phyloP scores from a whole-genome alignment of 2,113 vertebrate genomes.

The Nycticryphes semicollaris region DNA sequence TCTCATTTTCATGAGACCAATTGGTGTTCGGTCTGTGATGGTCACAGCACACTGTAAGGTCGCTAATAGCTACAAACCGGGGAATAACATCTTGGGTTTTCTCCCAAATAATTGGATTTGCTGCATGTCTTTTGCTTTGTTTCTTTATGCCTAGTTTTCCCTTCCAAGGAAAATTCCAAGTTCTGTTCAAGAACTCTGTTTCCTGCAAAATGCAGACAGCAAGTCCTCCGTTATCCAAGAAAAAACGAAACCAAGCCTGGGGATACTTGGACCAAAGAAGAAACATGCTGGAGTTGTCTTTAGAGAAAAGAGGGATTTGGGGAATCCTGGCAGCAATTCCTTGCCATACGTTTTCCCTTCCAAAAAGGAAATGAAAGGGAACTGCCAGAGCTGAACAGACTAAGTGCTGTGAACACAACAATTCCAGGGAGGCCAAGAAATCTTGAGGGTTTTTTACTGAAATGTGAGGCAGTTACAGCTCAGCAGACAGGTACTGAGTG shows the following conservation, averaged over 20 bases:
- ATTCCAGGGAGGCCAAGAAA: neutral
- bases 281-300: neutral
- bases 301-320: constrained; percentile 15
- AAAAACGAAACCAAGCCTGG: neutral
- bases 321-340: constrained; percentile 3
- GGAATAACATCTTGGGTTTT: rapidly evolving
- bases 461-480: neutral
- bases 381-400: neutral
- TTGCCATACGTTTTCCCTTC: neutral
- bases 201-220: neutral
- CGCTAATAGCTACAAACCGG: rapidly evolving
- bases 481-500: neutral
- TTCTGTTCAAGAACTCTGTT: neutral
- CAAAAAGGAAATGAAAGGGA: constrained; percentile 30
- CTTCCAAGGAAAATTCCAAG: neutral
- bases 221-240: neutral
- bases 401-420: neutral
- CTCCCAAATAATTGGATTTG: neutral
- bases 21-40: neutral
- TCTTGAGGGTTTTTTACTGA: neutral
- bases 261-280: neutral
- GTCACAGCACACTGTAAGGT: neutral
- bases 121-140: neutral
- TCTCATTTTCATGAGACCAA: neutral
- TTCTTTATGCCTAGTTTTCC: neutral